Base-by-base conservation (phyloP, 2,888 invertebrate genomes). In the Lamproptera curius region DNA sequence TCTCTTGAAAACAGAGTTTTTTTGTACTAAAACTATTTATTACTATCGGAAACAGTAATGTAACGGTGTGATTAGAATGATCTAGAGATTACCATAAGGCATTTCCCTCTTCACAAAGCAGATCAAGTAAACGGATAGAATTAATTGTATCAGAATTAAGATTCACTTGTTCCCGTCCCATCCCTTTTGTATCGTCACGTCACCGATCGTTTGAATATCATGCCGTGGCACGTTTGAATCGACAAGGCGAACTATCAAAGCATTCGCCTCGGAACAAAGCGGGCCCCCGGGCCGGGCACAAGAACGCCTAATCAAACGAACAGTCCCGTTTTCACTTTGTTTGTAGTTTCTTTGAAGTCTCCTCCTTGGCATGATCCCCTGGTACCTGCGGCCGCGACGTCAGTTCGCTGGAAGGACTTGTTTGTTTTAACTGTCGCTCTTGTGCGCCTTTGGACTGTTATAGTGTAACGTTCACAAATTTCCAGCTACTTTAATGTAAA, bases 231-330 rank as follows among this genome's bases (percentile, higher is more conserved):
- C 31, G 37, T 14, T 16, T 16, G 40, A 77, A 81, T 82, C 79
- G 81, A 81, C 81, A 76, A 73, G 72, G 51, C 65, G 61, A 59
- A n/a, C n/a, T 64, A 63, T 68, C 70, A 71, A 73, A 73, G 75
- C 74, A 67, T 65, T 52, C 55, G 55, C 20, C 71, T 58, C 62
- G 59, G 55, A 63, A 81, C 84, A 85, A 85, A 84, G 84, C 72
- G 72, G 50, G 67, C 73, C 85, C 75, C 58, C 64, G 62, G 76
- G 80, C 81, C 6, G 67, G 68, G 68, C 69, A 67, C 69, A 76
- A 75, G 79, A 79, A 76, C 75, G 82, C 80, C 85, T 82, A 85
- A 85, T 86, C 84, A 85, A 84, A 80, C 81, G 82, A 70, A 65
- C 76, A 72, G 70, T 76, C 65, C 71, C 70, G 76, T 73, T 65